Evolutionary conservation across 1,140 invertebrate species (phyloP).

Genomic region (Phenacoccus solenopsis): DNA sequence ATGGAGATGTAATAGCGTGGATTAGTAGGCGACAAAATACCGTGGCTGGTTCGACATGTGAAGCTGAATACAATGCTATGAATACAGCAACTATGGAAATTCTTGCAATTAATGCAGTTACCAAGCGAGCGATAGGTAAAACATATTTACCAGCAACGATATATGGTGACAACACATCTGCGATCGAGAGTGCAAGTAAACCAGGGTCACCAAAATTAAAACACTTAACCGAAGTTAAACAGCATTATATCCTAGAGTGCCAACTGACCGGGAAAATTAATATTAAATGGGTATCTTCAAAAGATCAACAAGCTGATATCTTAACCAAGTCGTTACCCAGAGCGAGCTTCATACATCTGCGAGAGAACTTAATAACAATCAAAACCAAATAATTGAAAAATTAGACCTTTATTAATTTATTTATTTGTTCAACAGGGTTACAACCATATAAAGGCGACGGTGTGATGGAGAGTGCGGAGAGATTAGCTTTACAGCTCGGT

Average conservation of each 20-base stretch:
- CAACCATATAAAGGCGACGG: too few species aligned
- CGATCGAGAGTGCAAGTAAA: slow-evolving; percentile 27
- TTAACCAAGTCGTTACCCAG: not conserved
- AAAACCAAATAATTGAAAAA: too few species aligned
- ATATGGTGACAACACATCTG: slow-evolving; percentile 29
- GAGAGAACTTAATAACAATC: not conserved
- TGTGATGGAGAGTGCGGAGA: too few species aligned
- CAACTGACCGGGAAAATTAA: not conserved
- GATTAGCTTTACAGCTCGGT: too few species aligned
- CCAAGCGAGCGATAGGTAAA: slow-evolving; percentile 9
- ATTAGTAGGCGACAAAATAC: slow-evolving; percentile 24
- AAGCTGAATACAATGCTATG: slow-evolving; percentile 29
- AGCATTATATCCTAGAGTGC: not conserved
- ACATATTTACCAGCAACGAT: not conserved
- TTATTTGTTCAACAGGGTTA: too few species aligned
- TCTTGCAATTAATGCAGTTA: slow-evolving; percentile 21
- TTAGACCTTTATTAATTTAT: too few species aligned
- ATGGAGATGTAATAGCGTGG: slow-evolving; percentile 25
- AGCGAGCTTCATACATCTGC: not conserved
- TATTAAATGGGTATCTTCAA: not conserved
- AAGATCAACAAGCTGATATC: not conserved
- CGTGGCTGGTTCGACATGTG: slow-evolving; percentile 26
- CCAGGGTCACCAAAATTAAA: slow-evolving; percentile 21
- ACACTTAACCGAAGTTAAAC: not conserved
- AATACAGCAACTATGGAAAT: slow-evolving; percentile 26